These are phyloP conservation scores for Climacteris rufus DNA, from an alignment of 2,113 vertebrate genomes.

Conservation along the genomic window DNA sequence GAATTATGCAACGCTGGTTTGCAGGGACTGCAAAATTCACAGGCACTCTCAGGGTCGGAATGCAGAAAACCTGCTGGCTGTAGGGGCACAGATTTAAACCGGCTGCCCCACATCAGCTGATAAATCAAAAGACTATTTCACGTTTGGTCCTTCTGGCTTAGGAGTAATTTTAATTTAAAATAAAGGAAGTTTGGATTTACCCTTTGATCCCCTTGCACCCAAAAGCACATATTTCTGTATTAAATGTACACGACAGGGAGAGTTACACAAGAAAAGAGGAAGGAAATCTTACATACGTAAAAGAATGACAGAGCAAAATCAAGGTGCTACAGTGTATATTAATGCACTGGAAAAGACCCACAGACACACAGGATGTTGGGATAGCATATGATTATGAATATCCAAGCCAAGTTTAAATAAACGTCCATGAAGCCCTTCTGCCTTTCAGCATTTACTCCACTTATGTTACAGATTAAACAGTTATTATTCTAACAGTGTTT, in stretches of 20 bases:
- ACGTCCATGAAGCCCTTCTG: not conserved
- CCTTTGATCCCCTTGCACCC: not conserved
- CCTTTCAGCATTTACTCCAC: not conserved
- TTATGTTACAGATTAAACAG: not conserved
- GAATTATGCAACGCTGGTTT: not conserved
- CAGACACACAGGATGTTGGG: not conserved
- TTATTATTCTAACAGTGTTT: not conserved
- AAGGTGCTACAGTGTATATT: not conserved
- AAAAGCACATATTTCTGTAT: not conserved
- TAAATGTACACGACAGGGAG: not conserved
- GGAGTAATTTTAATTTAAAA: not conserved
- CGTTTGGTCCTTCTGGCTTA: not conserved
- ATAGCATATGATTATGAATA: not conserved
- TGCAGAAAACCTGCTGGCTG: not conserved
- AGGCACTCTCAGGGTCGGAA: not conserved
- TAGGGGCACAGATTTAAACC: not conserved
- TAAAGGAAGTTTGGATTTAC: not conserved
- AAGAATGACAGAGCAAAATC: conserved; percentile 40
- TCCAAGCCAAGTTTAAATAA: not conserved
- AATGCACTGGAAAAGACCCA: not conserved
- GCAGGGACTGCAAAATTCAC: not conserved
- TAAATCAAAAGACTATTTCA: not conserved
- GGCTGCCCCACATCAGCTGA: not conserved
- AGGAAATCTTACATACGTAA: conserved; percentile 28
- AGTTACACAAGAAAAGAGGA: conserved; percentile 24